phyloP scores from a whole-genome alignment of 2,888 invertebrate species.

The Spatulosminthurus flaviceps region DNA sequence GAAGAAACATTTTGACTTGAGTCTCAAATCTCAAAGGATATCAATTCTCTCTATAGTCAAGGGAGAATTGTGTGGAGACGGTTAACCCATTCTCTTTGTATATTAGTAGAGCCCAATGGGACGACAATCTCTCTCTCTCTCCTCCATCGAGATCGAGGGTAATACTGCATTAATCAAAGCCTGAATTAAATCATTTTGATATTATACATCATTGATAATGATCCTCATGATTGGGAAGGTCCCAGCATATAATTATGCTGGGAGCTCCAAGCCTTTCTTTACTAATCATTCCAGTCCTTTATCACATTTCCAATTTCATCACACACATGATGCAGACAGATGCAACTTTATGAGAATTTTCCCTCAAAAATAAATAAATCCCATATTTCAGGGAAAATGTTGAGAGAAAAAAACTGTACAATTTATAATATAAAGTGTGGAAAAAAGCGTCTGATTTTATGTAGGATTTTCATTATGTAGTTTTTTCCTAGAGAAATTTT shows the following conservation, averaged over 20 bases:
- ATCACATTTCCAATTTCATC: neutral
- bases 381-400: no score
- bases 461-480: no score
- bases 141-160: neutral
- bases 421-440: no score
- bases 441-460: no score
- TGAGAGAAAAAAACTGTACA: no score
- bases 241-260: no score
- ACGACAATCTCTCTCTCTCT: conserved; percentile 24
- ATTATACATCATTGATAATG: conserved; percentile 9
- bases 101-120: no score
- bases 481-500: no score
- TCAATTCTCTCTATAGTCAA: neutral
- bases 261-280: conserved; percentile 16
- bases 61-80: no score
- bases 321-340: neutral
- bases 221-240: no score
- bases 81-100: conserved; percentile 47
- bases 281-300: conserved; percentile 40
- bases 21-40: conserved; percentile 44
- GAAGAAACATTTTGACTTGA: conserved; percentile 44
- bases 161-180: conserved; percentile 41
- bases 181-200: conserved; percentile 39
- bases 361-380: no score
- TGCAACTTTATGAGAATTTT: neutral